phyloP scores from a whole-genome alignment of 2,797 vertebrate genomes.

The Salarias fasciatus region DNA sequence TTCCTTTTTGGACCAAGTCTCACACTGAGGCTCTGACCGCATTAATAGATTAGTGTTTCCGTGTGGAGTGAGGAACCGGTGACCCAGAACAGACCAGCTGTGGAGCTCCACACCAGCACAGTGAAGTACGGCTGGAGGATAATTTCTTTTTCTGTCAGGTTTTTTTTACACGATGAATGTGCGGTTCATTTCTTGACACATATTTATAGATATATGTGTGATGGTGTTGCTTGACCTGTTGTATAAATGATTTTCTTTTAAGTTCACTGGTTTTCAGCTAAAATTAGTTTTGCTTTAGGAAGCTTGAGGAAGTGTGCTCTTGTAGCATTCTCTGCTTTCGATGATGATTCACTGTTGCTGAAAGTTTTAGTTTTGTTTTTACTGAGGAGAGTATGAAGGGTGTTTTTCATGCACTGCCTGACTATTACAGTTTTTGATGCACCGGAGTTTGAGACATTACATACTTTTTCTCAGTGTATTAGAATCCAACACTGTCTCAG shows the following conservation, averaged over 20 bases:
- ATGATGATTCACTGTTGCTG: no score
- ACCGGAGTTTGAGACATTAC: not conserved
- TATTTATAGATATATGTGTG: conserved; percentile 9
- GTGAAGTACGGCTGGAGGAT: conserved; percentile 16
- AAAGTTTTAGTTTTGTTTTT: no score
- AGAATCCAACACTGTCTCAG: not conserved
- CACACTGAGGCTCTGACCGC: conserved; percentile 8
- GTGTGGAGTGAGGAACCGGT: conserved; percentile 23
- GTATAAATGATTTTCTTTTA: no score
- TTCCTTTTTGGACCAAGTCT: conserved; percentile 35
- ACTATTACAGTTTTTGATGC: no score
- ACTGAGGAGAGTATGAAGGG: no score
- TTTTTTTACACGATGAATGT: no score
- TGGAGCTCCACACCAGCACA: conserved; percentile 11
- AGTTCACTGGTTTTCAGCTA: conserved; percentile 13
- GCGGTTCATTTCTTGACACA: not conserved
- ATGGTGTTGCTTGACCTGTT: not conserved
- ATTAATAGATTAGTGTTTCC: conserved; percentile 35
- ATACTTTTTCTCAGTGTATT: not conserved
- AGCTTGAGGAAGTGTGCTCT: conserved; percentile 1
- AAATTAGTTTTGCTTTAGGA: not conserved
- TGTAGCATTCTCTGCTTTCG: no score
- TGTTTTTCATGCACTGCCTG: no score
- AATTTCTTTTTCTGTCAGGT: conserved; percentile 9
- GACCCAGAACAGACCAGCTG: conserved; percentile 35